Percentiles rank a stretch among this genome's conserved stretches.
Evolutionary conservation across 2,797 vertebrate species (phyloP).

Genomic region (Podarcis lilfordi): DNA sequence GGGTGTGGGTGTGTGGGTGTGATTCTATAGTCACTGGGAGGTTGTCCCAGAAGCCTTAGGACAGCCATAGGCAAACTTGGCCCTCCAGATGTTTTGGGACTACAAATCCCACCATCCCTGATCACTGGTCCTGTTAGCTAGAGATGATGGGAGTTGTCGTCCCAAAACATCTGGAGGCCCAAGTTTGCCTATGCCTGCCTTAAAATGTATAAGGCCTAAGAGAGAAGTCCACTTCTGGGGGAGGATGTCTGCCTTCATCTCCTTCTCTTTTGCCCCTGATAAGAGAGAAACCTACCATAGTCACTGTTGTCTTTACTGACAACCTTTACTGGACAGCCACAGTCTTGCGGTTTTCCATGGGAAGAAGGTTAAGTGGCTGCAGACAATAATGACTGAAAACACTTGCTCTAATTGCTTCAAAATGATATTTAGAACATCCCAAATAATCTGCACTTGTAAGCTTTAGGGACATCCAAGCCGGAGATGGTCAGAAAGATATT

Average conservation of each 20-base stretch:
- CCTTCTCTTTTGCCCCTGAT: not conserved
- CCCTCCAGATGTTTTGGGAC: too few relatives aligned
- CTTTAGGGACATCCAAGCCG: constrained; percentile 12
- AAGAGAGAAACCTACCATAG: not conserved
- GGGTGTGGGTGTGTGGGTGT: not conserved
- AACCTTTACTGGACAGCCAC: not conserved
- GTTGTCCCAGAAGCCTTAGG: too few relatives aligned
- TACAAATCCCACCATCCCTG: too few relatives aligned
- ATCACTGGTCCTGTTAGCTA: too few relatives aligned
- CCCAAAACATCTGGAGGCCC: too few relatives aligned
- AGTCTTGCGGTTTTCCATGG: not conserved
- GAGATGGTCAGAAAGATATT: not conserved
- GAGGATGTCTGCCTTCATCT: not conserved
- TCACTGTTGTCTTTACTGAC: not conserved
- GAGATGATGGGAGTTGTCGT: too few relatives aligned
- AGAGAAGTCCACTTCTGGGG: not conserved
- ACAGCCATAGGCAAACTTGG: too few relatives aligned
- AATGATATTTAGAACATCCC: not conserved
- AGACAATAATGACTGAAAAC: constrained; percentile 29
- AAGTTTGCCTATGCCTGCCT: too few relatives aligned
- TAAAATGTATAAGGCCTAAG: not conserved
- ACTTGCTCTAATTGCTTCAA: constrained; percentile 20
- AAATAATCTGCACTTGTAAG: constrained; percentile 29
- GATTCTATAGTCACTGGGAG: too few relatives aligned
- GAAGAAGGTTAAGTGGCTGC: not conserved